Evolutionary conservation across 2,113 vertebrate species (phyloP).

Genomic region (Microcebus murinus): DNA sequence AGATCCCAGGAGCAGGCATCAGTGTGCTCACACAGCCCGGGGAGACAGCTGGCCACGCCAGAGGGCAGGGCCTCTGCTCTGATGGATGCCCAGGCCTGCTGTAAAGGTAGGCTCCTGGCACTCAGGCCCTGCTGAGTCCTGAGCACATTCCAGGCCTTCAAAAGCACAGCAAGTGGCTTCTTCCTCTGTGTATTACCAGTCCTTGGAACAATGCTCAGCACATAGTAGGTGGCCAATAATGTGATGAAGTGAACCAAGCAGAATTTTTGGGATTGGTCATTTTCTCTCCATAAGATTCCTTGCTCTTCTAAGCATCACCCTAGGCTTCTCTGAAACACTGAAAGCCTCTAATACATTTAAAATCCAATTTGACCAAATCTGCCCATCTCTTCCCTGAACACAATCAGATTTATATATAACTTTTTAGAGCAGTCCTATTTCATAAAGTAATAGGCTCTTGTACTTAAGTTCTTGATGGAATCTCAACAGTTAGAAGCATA

Average conservation of each 20-base stretch:
- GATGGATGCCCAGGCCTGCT: accelerated
- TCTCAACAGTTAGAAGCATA: background rate
- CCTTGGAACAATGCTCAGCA: background rate
- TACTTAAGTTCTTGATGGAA: conserved; percentile 12
- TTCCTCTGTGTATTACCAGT: background rate
- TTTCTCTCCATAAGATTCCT: conserved; percentile 11
- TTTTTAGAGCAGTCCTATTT: conserved; percentile 16
- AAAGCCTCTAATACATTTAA: conserved; percentile 35
- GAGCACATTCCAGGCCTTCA: background rate
- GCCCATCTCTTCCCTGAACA: conserved; percentile 5
- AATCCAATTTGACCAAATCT: conserved; percentile 46
- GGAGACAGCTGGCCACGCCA: accelerated
- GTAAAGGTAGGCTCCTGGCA: background rate
- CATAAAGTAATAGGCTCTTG: conserved; percentile 41
- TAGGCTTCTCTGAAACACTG: background rate
- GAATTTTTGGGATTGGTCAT: background rate
- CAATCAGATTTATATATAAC: conserved; percentile 50
- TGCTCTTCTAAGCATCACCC: background rate
- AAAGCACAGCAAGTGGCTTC: background rate
- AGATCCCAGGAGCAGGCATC: background rate
- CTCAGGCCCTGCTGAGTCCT: background rate
- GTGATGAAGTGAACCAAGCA: background rate
- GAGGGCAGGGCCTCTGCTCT: background rate
- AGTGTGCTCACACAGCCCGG: accelerated
- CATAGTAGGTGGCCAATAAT: background rate